Evolutionary conservation across 37 sponge, comb jelly and placozoan species (phyloP).

Genomic region (Agelas oroides): DNA sequence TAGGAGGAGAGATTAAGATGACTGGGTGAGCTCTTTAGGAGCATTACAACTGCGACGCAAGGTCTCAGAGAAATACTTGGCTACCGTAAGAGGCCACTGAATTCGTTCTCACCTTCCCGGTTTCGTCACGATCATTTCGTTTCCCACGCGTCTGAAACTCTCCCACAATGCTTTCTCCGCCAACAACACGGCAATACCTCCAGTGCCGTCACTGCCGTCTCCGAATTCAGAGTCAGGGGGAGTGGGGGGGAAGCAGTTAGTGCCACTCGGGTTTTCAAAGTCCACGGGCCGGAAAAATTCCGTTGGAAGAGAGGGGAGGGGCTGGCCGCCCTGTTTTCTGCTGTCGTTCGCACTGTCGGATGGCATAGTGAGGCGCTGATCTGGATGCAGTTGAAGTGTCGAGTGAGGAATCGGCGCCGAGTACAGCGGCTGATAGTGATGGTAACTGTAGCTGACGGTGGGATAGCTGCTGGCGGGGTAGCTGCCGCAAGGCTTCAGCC

Average conservation of each 20-base stretch:
- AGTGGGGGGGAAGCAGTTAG: too few species aligned
- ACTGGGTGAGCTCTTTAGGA: too few species aligned
- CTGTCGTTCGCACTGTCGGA: background rate
- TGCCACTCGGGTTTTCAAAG: background rate
- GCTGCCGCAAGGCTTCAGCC: background rate
- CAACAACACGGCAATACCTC: conserved; percentile 17
- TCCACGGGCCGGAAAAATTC: conserved; percentile 3
- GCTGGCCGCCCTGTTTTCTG: background rate
- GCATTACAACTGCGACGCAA: too few species aligned
- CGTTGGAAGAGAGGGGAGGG: background rate
- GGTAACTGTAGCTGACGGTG: too few species aligned
- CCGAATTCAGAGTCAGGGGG: too few species aligned
- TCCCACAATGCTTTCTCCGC: conserved; percentile 62
- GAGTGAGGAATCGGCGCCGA: background rate
- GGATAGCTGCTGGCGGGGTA: background rate
- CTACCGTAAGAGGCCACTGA: too few species aligned
- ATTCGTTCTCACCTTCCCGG: conserved; percentile 59
- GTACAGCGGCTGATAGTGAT: background rate
- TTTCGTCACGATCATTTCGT: conserved; percentile 87
- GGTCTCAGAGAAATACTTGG: too few species aligned
- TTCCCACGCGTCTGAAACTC: conserved; percentile 55
- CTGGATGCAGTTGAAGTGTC: background rate
- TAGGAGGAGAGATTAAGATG: too few species aligned
- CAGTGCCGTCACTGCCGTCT: too few species aligned
- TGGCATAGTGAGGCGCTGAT: background rate